Conservation (phyloP, 2,888 invertebrate species). For the Tetramorium bicarinatum region DNA sequence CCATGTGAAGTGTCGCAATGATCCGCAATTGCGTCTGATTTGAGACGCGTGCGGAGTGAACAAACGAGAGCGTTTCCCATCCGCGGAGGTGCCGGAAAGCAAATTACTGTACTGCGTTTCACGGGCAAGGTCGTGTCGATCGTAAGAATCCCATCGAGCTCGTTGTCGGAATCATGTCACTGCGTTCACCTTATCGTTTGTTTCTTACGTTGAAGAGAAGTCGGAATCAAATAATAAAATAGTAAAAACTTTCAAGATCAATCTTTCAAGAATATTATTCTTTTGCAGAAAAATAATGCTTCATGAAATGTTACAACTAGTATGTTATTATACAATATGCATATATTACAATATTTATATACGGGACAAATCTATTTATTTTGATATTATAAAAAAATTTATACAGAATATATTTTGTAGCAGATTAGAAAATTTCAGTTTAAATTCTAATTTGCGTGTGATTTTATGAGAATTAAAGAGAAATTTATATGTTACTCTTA, state of each 20-base stretch:
- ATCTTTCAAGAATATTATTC: background rate
- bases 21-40: slow-evolving; percentile 73
- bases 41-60: slow-evolving; percentile 60
- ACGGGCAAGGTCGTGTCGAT: slow-evolving; percentile 50
- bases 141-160: slow-evolving; percentile 40
- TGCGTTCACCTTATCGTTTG: slow-evolving; percentile 12
- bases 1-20: slow-evolving; percentile 64
- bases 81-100: slow-evolving; percentile 55
- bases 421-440: background rate
- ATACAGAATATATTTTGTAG: slow-evolving; percentile 6
- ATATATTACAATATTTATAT: background rate
- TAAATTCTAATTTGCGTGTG: background rate
- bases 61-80: slow-evolving; percentile 35
- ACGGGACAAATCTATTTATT: slow-evolving; percentile 1
- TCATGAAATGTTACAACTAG: background rate
- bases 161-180: background rate
- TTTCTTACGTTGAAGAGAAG: background rate
- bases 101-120: slow-evolving; percentile 15
- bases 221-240: background rate
- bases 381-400: background rate
- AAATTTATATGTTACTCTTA: background rate
- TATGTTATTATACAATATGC: background rate
- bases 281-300: background rate
- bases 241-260: background rate
- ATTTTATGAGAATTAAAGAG: background rate